phyloP scores from a whole-genome alignment of 2,888 invertebrate genomes.

The Zeuzera pyrina region DNA sequence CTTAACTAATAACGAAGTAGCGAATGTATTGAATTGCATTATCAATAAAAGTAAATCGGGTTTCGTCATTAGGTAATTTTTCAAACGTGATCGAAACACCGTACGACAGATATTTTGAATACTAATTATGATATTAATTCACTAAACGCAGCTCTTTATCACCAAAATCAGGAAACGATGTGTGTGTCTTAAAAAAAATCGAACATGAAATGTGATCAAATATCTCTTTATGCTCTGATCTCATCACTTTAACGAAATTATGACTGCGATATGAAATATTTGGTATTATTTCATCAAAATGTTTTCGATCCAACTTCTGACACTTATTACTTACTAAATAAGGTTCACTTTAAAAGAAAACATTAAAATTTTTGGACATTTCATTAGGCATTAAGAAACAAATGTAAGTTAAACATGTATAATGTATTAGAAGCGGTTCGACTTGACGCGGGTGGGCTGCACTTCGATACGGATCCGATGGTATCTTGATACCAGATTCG shows the following conservation, averaged over 20 bases:
- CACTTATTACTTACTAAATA: not conserved
- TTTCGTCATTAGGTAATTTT: no score
- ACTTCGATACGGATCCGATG: slow-evolving; percentile 49
- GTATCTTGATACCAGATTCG: slow-evolving; percentile 60
- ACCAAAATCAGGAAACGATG: slow-evolving; percentile 50
- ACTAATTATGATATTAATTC: no score
- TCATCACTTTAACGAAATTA: slow-evolving; percentile 39
- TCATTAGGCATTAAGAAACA: slow-evolving; percentile 35
- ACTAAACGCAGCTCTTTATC: no score
- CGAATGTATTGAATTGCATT: no score
- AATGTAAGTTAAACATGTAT: slow-evolving; percentile 52
- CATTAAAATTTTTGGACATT: slow-evolving; percentile 15
- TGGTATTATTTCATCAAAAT: not conserved
- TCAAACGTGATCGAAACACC: no score
- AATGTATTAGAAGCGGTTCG: slow-evolving; percentile 48
- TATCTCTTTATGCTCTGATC: slow-evolving; percentile 38
- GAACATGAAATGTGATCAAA: slow-evolving; percentile 17
- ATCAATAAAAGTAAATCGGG: no score
- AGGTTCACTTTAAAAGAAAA: slow-evolving; percentile 10
- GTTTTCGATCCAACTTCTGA: not conserved
- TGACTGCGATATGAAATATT: not conserved
- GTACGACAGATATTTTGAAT: no score
- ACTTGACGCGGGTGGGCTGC: slow-evolving; percentile 46
- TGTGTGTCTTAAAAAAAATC: slow-evolving; percentile 32
- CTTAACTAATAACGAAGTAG: no score